phyloP scores from a whole-genome alignment of 2,113 vertebrate genomes.

The Geococcyx californianus region DNA sequence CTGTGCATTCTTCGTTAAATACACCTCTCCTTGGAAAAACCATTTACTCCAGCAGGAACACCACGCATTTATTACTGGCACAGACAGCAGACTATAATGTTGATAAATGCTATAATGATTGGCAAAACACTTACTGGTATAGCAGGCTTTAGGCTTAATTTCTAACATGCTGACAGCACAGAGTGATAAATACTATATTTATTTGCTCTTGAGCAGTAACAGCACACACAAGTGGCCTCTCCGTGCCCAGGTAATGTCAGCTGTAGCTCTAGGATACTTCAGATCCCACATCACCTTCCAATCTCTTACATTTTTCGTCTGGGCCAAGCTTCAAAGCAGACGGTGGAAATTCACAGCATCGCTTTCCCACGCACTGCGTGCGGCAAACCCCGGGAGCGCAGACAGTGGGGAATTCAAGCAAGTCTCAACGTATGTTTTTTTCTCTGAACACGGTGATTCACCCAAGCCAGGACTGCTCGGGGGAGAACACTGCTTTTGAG shows the following conservation, averaged over 20 bases:
- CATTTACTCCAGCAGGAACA: constrained; percentile 6
- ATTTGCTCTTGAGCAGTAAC: background rate
- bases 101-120: constrained; percentile 59
- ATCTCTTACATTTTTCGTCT: background rate
- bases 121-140: constrained; percentile 46
- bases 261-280: background rate
- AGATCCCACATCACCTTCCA: background rate
- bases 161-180: constrained; percentile 4
- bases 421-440: background rate
- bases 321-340: background rate
- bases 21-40: constrained; percentile 34
- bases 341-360: background rate
- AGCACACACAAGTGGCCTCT: background rate
- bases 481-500: background rate
- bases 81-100: constrained; percentile 47
- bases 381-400: background rate
- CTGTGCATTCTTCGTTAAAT: constrained; percentile 33
- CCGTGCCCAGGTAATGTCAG: background rate
- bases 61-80: background rate
- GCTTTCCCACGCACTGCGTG: background rate
- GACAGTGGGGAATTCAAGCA: background rate
- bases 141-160: constrained; percentile 34
- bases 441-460: background rate
- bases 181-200: background rate
- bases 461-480: background rate